Evolutionary conservation across 2,113 vertebrate species (phyloP).

Genomic region (Siniperca knerii): DNA sequence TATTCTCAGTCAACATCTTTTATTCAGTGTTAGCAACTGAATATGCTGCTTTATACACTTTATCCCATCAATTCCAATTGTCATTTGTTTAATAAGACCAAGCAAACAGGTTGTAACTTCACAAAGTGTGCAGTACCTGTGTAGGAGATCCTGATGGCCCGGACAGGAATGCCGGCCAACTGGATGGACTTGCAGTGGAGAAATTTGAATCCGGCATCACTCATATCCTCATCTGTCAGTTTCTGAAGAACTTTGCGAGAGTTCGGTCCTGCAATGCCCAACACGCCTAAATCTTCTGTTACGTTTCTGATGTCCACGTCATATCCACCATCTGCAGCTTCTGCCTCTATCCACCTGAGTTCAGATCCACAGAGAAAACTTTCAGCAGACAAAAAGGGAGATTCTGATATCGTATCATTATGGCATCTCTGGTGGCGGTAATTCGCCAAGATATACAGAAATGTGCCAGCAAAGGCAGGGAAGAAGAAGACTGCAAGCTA

Average conservation of each 20-base stretch:
- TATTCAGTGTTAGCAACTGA: too few relatives aligned
- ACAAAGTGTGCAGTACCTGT: conserved; percentile 85
- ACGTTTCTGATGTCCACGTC: conserved; percentile 89
- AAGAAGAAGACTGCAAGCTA: neutral
- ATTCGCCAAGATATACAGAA: neutral
- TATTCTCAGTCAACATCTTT: too few relatives aligned
- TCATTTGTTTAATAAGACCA: too few relatives aligned
- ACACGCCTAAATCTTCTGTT: conserved; percentile 92
- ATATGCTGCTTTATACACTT: too few relatives aligned
- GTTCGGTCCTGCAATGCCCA: conserved; percentile 92
- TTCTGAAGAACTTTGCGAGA: conserved; percentile 93
- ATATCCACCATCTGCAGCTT: conserved; percentile 82
- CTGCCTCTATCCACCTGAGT: conserved; percentile 93
- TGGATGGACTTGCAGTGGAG: conserved; percentile 90
- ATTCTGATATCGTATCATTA: neutral
- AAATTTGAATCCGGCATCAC: conserved; percentile 91
- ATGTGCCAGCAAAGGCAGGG: neutral
- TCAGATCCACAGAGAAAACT: conserved; percentile 4
- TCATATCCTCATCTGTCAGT: conserved; percentile 90
- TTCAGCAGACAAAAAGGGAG: neutral
- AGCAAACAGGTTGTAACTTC: too few relatives aligned
- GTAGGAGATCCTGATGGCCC: conserved; percentile 96
- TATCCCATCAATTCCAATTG: too few relatives aligned
- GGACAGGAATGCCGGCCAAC: conserved; percentile 85
- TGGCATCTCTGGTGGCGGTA: neutral